Conservation (phyloP, 2,113 vertebrate species). For the Macrotis lagotis region DNA sequence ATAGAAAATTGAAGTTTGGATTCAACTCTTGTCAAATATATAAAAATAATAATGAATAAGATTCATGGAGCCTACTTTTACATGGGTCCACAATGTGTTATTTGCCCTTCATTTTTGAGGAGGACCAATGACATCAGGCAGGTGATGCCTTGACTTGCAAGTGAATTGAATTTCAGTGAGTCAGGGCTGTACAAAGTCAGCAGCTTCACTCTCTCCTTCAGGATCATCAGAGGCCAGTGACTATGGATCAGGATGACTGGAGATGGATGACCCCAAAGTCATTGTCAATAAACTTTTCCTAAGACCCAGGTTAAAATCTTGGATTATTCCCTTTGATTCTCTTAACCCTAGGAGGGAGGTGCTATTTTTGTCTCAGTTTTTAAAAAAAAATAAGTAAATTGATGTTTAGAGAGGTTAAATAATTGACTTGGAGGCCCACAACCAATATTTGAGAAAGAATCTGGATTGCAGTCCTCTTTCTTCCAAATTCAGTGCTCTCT, state of each 20-base stretch:
- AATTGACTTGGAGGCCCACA: neutral
- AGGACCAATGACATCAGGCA: too few relatives aligned
- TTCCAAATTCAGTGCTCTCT: neutral
- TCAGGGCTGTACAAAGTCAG: too few relatives aligned
- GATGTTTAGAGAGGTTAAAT: neutral
- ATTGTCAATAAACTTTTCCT: neutral
- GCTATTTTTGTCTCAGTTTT: neutral
- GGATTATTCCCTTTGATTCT: neutral
- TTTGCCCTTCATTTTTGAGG: too few relatives aligned
- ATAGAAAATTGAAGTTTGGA: neutral
- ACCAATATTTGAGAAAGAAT: neutral
- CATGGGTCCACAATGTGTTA: too few relatives aligned
- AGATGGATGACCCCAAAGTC: too few relatives aligned
- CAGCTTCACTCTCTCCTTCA: too few relatives aligned
- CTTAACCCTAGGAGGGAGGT: neutral
- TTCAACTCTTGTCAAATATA: neutral
- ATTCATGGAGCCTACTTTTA: neutral
- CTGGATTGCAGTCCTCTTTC: neutral
- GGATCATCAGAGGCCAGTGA: too few relatives aligned
- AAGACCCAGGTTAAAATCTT: neutral
- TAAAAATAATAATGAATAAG: neutral
- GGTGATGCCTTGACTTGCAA: too few relatives aligned
- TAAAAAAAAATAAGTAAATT: neutral
- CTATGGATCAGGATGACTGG: too few relatives aligned
- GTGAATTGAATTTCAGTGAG: too few relatives aligned